phyloP scores from a whole-genome alignment of 2,797 vertebrate species.

The Mallotus villosus region DNA sequence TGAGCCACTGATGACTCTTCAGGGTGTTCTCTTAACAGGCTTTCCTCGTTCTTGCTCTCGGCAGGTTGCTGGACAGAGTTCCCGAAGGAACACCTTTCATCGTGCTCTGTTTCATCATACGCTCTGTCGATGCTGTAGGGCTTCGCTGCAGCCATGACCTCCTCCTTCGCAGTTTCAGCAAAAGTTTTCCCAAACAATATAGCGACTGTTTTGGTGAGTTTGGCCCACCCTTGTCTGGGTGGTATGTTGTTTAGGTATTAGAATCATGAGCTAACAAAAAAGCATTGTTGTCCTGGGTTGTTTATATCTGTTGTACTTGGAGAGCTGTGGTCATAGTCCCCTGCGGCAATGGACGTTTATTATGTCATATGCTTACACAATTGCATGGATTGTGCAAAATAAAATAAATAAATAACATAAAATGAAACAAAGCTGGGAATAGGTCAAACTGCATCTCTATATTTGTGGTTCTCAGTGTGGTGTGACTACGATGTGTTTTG shows the following conservation, averaged over 20 bases:
- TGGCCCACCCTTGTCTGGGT: slow-evolving; percentile 34
- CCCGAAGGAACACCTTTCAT: slow-evolving; percentile 81
- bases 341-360: background rate
- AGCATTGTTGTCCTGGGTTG: slow-evolving; percentile 28
- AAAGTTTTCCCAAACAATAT: slow-evolving; percentile 90
- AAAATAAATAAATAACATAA: too few relatives aligned
- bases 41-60: background rate
- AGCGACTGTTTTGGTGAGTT: slow-evolving; percentile 91
- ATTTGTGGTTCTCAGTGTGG: slow-evolving; percentile 4
- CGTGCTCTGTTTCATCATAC: slow-evolving; percentile 85
- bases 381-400: slow-evolving; percentile 9
- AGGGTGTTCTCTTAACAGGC: background rate
- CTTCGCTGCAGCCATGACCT: slow-evolving; percentile 85
- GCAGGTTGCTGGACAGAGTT: slow-evolving; percentile 85
- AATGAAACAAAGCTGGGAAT: background rate
- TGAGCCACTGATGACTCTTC: too few relatives aligned
- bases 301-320: slow-evolving; percentile 25
- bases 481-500: slow-evolving; percentile 6
- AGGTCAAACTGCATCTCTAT: background rate
- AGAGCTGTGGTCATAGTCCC: slow-evolving; percentile 1
- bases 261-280: slow-evolving; percentile 49
- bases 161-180: slow-evolving; percentile 85
- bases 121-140: slow-evolving; percentile 86
- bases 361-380: background rate
- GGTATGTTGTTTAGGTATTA: slow-evolving; percentile 52